A percentile compares a stretch with the other conserved stretches of the same genome.
These are phyloP conservation scores for Ephialtes manifestator DNA, from an alignment of 2,888 invertebrate genomes.

Conservation along the genomic window DNA sequence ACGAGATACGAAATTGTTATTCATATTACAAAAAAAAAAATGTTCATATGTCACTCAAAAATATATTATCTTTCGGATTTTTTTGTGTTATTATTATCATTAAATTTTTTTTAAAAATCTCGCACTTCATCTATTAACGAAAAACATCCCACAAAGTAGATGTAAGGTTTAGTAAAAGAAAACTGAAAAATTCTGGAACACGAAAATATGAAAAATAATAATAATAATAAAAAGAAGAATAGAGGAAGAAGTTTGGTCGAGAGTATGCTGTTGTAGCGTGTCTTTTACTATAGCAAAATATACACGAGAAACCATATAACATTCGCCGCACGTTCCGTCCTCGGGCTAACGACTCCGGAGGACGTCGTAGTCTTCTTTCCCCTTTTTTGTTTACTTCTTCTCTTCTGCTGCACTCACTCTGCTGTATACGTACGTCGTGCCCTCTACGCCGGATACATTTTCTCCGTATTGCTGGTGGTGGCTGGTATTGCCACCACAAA, in stretches of 20 bases:
- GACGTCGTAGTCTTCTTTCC: conserved; percentile 50
- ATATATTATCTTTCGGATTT: too few relatives aligned
- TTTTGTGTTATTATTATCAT: too few relatives aligned
- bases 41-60: too few relatives aligned
- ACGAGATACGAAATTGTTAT: too few relatives aligned
- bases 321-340: conserved; percentile 62
- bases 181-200: too few relatives aligned
- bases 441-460: conserved; percentile 44
- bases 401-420: conserved; percentile 11
- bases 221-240: not conserved
- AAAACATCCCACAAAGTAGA: too few relatives aligned
- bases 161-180: too few relatives aligned
- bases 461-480: conserved; percentile 42
- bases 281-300: conserved; percentile 28
- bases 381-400: not conserved
- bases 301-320: conserved; percentile 23
- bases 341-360: conserved; percentile 61
- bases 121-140: too few relatives aligned
- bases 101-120: too few relatives aligned
- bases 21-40: too few relatives aligned
- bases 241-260: not conserved
- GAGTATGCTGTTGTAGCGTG: not conserved
- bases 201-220: not conserved
- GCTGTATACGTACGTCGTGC: conserved; percentile 17
- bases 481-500: conserved; percentile 43